Base-by-base conservation (phyloP, 2,888 invertebrate genomes). In the Listrodromus nycthemerus region DNA sequence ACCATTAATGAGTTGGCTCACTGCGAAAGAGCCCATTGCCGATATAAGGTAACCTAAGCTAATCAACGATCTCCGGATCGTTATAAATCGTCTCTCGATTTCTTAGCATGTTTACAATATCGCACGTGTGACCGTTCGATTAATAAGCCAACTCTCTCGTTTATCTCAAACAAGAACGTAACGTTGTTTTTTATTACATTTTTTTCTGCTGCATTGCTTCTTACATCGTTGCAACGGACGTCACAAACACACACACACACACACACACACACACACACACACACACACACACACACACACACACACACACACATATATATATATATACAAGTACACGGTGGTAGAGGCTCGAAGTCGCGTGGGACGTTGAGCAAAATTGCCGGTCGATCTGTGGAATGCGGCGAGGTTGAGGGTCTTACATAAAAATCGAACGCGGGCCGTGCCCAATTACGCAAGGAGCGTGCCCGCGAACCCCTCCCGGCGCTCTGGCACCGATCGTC, bases 371-470 rank as follows among this genome's bases (percentile, higher is more conserved):
- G 83, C 19, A 83, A 83, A 86, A 86, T 86, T 83, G 81, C 78
- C 63, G 83, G 76, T 52, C 76, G 81, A 85, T 85, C 58, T 69
- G 81, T 80, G 86, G 85, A 86, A 86, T 86, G 85, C 83, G 78
- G 86, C 74, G 83, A 85, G 84, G 85, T 77, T 81, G 81, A 71
- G 71, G 70, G 65, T 83, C 83, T 85, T 86, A 86, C 86, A 75
- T 86, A 85, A 86, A 41, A 86, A 86, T 83, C 85, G 86, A 83
- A 86, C 77, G 81, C 83, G 83, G 81, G 81, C 80, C 75, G 83
- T 85, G 81, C 82, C 85, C 86, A 86, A 86, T 86, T 86, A 86
- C 86, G 86, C 86, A 86, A 86, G 80, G 80, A 85, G 83, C 84
- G 84, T 85, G 86, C 84, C 83, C 86, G 84, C 79, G 71, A 83